Percentiles rank a stretch among this genome's conserved stretches.
Evolutionary conservation across 2,888 invertebrate species (phyloP).

Genomic region (Sacculina carcini): DNA sequence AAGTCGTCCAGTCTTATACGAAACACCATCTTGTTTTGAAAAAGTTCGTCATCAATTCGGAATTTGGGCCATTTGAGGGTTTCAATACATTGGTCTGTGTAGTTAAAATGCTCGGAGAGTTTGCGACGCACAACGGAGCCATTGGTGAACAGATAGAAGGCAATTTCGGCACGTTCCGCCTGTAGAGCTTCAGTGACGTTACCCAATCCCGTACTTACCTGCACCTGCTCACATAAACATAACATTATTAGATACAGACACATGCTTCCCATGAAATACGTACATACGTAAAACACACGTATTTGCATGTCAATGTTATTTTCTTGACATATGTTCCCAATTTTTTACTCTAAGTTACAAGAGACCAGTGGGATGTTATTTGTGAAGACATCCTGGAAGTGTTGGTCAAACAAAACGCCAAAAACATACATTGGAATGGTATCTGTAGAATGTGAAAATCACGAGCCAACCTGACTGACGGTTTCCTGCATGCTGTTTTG

Average conservation of each 20-base stretch:
- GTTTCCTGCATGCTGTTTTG: slow-evolving; percentile 54
- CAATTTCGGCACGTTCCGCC: slow-evolving; percentile 23
- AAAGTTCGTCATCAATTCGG: slow-evolving; percentile 8
- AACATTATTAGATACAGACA: too few relatives aligned
- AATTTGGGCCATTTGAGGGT: slow-evolving; percentile 13
- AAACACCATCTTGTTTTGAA: slow-evolving; percentile 11
- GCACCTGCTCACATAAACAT: slow-evolving; percentile 5
- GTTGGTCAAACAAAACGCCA: too few relatives aligned
- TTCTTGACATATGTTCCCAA: too few relatives aligned
- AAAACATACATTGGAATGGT: too few relatives aligned
- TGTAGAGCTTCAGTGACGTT: slow-evolving; percentile 19
- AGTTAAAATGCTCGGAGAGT: slow-evolving; percentile 19
- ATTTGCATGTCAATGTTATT: too few relatives aligned
- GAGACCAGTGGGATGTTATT: too few relatives aligned
- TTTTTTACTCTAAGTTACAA: too few relatives aligned
- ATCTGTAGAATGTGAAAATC: too few relatives aligned
- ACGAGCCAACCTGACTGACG: slow-evolving; percentile 50
- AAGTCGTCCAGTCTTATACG: slow-evolving; percentile 10
- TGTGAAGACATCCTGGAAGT: too few relatives aligned
- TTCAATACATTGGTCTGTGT: slow-evolving; percentile 20
- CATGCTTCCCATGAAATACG: too few relatives aligned
- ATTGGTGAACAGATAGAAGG: slow-evolving; percentile 17
- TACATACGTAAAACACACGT: too few relatives aligned
- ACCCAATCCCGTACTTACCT: slow-evolving; percentile 10
- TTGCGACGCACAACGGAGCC: slow-evolving; percentile 13